Evolutionary conservation across 2,888 invertebrate genomes (phyloP), one percentile per base, ranked within the genome.

Genomic region (Nephrotoma appendiculata): DNA sequence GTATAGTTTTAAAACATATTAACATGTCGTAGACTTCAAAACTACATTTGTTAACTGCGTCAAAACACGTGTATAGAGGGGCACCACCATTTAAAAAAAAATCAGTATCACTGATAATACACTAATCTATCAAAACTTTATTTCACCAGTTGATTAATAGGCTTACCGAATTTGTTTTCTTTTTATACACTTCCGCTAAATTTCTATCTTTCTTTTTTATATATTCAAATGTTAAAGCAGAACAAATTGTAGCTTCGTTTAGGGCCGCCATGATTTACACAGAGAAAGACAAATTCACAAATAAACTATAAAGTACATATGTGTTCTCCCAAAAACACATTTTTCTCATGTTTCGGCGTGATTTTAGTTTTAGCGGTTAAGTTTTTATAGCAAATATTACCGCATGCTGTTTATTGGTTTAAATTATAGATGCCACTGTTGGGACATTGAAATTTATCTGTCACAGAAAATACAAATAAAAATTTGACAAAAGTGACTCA

Each of bases 111-210:
- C 44, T 31, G 19, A 42, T 19, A 71, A 19, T 44, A 85, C 6
- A 42, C 6, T 42, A 15, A n/a, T 2, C 6, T 42, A 6, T 31
- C n/a, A 2, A 7, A 42, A 6, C 42, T 6, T 42, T 84, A 42
- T 42, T 42, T 42, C n/a, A 84, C 15, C 43, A 84, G 7, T n/a
- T 11, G 12, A 6, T 9, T 31, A 31, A 71, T 71, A 31, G 31
- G 2, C 96, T 95, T 93, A 96, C 96, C 92, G 95, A 94, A 90
- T 96, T 96, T 0, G 94, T 93, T 92, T 95, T 95, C 89, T 94
- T 93, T 89, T 95, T 93, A 90, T 95, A 96, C 86, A 94, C 92
- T 89, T 94, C 93, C 0, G 96, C 96, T 44, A 96, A 89, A 6
- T 93, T 92, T 90, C 94, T 94, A 89, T 96, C 95, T 88, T 93